Percentiles rank a stretch among this genome's conserved stretches.
These are phyloP conservation scores for Orientallactaga bullata DNA, from an alignment of 2,113 vertebrate species.

Conservation along the genomic window DNA sequence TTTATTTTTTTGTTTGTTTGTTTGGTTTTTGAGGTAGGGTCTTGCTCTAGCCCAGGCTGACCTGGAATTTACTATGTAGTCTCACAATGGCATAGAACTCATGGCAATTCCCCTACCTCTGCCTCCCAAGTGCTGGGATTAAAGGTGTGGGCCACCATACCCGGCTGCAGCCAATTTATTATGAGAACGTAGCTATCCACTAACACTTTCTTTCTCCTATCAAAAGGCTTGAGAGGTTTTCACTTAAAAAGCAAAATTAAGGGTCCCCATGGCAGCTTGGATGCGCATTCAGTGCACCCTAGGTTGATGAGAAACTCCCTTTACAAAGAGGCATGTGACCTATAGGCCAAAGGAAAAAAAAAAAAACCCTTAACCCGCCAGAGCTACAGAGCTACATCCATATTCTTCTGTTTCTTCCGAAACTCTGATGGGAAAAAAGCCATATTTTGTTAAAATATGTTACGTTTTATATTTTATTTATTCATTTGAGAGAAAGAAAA, in stretches of 20 bases:
- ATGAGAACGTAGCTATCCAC: neutral
- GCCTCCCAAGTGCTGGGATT: too few species aligned
- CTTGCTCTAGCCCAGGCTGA: too few species aligned
- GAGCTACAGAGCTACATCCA: neutral
- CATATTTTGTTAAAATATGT: conserved; percentile 45
- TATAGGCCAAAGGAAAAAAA: neutral
- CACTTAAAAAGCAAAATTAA: conserved; percentile 48
- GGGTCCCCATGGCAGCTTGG: neutral
- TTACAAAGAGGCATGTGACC: neutral
- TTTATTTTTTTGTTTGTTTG: neutral
- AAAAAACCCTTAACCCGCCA: neutral
- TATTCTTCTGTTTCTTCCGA: conserved; percentile 36
- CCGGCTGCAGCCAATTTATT: conserved; percentile 11
- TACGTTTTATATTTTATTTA: too few species aligned
- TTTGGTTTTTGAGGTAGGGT: too few species aligned
- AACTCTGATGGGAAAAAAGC: conserved; percentile 23
- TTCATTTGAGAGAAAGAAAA: too few species aligned
- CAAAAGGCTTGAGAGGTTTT: conserved; percentile 35
- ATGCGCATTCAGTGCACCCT: neutral
- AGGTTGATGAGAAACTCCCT: neutral
- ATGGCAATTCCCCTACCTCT: too few species aligned
- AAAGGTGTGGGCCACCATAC: too few species aligned
- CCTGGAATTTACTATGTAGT: too few species aligned
- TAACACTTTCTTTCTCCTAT: conserved; percentile 18
- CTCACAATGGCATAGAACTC: too few species aligned